Evolutionary conservation across 2,113 vertebrate species (phyloP), one percentile per base, ranked within the genome.

Genomic region (Cariama cristata): DNA sequence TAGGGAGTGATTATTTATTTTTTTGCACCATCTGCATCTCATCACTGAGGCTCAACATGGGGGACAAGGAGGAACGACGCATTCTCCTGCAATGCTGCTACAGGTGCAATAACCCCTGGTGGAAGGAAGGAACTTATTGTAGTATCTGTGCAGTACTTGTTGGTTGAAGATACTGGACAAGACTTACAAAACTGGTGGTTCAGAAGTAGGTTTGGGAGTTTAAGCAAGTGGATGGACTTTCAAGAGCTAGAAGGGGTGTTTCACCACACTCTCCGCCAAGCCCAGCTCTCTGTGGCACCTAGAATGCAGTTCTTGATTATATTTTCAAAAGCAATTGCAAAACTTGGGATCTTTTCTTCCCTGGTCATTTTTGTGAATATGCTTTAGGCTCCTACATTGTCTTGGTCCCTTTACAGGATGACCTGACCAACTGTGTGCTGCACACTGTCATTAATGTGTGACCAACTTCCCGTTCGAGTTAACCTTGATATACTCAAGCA

Each of bases 91-190:
- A 72, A 27, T 45, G 12, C 12, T 75, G 1, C 40, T 52, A 33
- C 0, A 8, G 16, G 2, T 60, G 68, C 3, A 3, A 38, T 38
- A 56, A 53, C 9, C 27, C 12, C 26, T 12, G 14, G 10, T 2
- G 45, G 35, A 63, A 80, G 22, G 30, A 66, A 80, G 28, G 22
- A 67, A 35, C 4, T 33, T 68, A 11, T 9, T 58, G 7, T 33
- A 17, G 6, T 38, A 6, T 8, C 30, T 63, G 14, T 60, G 28
- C 18, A 32, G 5, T 69, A 33, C 14, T 47, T 44, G 14, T 72
- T 76, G 49, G 12, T 16, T 38, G 56, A 69, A 83, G 22, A 19
- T 27, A 13, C 12, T 7, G 8, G 30, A 38, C 8, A 53, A 66
- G n/a, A 44, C 35, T 44, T 68, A 45, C 12, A 62, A 63, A 76